Base-by-base conservation (phyloP, 2,888 invertebrate genomes). In the Luperina nickerlii region DNA sequence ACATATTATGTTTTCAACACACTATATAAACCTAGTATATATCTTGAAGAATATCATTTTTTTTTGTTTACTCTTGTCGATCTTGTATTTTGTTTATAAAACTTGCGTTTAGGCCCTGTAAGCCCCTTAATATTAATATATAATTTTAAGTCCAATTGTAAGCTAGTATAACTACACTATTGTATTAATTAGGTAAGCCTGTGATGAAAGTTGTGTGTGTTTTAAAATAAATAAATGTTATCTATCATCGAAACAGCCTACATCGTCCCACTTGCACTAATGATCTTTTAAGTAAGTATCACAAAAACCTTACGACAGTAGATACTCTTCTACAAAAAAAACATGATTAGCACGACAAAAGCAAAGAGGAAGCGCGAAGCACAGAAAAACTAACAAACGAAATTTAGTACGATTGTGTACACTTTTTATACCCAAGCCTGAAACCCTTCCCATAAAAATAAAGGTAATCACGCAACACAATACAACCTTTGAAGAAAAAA, bases 331-430 rank as follows among this genome's bases (percentile, higher is more conserved):
- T 51, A 51, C 51, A 51, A 51, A 81, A 81, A 79, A 62, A 68
- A 51, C 4, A 42, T 82, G 7, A 69, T 69, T 65, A 65, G 2
- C 38, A n/a, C 45, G 18, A 63, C 13, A 71, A 75, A 68, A 42
- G 32, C 20, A 68, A 79, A 65, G 51, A 68, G 81, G 81, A 81
- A 81, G 66, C 60, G 38, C 57, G 27, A 60, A 24, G 13, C 27
- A 48, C 57, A 42, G n/a, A 68, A 79, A 83, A 70, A 73, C 57
- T 11, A 57, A 54, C 32, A 51, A 42, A 79, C n/a, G 7, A 63
- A 69, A 78, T 48, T 72, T 48, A 42, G 60, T n/a, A 57, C 66
- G 4, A 77, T 78, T 78, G 78, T 57, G 15, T 20, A 8, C 57
- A 71, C 27, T 81, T 83, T 77, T 81, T 81, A 24, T 70, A 48